These are phyloP conservation scores for Gyrodactylus bullatarudis DNA, from an alignment of 1,140 invertebrate species.

Conservation along the genomic window DNA sequence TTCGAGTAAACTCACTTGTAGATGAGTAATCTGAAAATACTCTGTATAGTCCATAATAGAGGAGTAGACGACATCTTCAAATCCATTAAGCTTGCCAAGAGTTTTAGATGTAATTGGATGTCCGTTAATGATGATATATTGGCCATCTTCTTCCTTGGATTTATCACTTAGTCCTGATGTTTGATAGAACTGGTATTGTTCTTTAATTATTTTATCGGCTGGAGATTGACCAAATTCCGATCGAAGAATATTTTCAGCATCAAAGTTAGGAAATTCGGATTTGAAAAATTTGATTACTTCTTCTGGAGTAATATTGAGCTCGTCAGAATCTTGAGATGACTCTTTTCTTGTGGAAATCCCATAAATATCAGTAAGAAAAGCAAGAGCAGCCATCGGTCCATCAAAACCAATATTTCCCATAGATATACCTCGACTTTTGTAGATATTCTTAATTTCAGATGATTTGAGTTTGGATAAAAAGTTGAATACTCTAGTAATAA, in stretches of 20 bases:
- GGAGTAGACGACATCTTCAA: neutral
- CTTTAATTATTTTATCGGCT: neutral
- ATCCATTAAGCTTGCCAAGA: neutral
- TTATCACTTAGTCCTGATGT: neutral
- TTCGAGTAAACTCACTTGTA: neutral
- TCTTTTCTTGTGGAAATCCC: constrained; percentile 22
- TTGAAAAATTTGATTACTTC: constrained; percentile 7
- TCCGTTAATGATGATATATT: neutral
- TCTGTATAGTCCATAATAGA: neutral
- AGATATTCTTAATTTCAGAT: neutral
- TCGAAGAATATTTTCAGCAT: constrained; percentile 5
- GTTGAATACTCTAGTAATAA: neutral
- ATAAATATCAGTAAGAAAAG: constrained; percentile 35
- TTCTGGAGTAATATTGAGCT: constrained; percentile 4
- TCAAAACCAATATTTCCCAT: neutral
- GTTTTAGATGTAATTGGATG: neutral
- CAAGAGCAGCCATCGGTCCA: constrained; percentile 32
- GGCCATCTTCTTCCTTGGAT: neutral
- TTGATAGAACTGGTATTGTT: neutral
- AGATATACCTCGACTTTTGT: neutral
- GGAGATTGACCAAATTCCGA: neutral
- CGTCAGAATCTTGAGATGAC: constrained; percentile 7
- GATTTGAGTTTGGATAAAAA: neutral
- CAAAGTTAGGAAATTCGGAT: constrained; percentile 2
- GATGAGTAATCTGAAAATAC: neutral